Percentiles rank a stretch among this genome's conserved stretches.
phyloP scores from a whole-genome alignment of 2,113 vertebrate species.

The Rhipidura dahli region DNA sequence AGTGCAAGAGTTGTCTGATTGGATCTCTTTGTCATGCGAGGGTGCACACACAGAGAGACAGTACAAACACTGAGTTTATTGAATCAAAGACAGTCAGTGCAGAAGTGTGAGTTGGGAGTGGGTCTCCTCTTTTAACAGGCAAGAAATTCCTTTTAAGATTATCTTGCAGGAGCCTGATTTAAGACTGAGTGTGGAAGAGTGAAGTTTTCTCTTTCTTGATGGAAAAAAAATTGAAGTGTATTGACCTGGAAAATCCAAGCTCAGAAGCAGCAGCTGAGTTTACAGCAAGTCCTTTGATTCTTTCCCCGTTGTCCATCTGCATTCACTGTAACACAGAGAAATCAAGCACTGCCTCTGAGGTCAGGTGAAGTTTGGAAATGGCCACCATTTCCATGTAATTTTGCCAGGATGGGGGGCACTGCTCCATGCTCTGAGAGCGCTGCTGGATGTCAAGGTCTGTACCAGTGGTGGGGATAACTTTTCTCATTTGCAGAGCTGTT shows the following conservation, averaged over 20 bases:
- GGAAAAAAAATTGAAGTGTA: not conserved
- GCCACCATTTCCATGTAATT: not conserved
- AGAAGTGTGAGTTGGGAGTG: not conserved
- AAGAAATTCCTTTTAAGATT: not conserved
- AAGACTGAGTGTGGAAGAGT: not conserved
- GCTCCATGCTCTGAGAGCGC: rapidly evolving
- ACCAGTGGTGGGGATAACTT: not conserved
- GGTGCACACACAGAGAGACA: not conserved
- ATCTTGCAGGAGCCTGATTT: not conserved
- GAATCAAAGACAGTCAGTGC: not conserved
- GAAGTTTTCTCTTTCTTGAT: not conserved
- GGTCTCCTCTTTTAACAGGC: not conserved
- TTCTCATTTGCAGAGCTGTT: not conserved
- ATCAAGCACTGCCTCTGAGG: not conserved
- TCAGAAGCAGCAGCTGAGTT: not conserved
- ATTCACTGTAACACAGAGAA: not conserved
- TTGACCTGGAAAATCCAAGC: slow-evolving; percentile 34
- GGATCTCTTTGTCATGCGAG: not conserved
- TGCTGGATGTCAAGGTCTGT: not conserved
- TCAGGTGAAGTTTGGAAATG: not conserved
- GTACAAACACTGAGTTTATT: not conserved
- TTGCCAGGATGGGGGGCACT: not conserved
- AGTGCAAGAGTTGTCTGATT: not conserved
- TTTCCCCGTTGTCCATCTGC: not conserved
- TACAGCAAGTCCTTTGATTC: slow-evolving; percentile 24